Evolutionary conservation across 2,113 vertebrate species (phyloP), one percentile per base, ranked within the genome.

Genomic region (Sardina pilchardus): DNA sequence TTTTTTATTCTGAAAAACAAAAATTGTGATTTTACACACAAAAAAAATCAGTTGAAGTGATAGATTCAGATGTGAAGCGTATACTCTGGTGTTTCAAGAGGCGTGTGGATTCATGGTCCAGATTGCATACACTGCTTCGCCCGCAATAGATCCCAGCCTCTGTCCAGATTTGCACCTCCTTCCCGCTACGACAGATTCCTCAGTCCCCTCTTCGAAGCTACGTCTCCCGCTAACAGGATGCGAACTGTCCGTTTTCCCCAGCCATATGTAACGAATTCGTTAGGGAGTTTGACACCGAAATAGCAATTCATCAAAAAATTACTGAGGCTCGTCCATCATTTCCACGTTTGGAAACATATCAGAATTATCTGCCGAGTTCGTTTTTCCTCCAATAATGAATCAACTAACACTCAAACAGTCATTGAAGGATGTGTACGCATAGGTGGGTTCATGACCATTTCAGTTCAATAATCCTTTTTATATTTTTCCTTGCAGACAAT

Each of bases 141-240:
- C 93, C 93, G 94, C 93, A 91, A 91, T 92, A 87, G 81, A 91
- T 91, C 92, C 90, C 90, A 92, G 89, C 90, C 91, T 93, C 90
- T 92, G 91, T 75, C 87, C 80, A 84, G 75, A 83, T 88, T 81
- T 87, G 39, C 63, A 83, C 63, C 63, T 82, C 21, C 81, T 45
- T 59, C 87, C 50, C 39, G 78, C 59, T 71, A 30, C 30, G 48
- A n/a, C 48, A 81, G 45, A 53, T 50, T 84, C 48, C 63, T 81
- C 83, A 59, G 42, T 34, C 82, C 71, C 44, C 17, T 50, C 75
- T 86, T 36, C 83, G 67, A 30, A 84, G 44, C 21, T n/a, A 83
- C 81, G 75, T 63, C 36, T 87, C 43, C 78, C 59, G 43, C 44
- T 80, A 80, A 82, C 26, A 84, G 83, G 85, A 81, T n/a, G 24